These are phyloP conservation scores for Phoxinus phoxinus DNA, from an alignment of 2,113 vertebrate species.

Conservation along the genomic window DNA sequence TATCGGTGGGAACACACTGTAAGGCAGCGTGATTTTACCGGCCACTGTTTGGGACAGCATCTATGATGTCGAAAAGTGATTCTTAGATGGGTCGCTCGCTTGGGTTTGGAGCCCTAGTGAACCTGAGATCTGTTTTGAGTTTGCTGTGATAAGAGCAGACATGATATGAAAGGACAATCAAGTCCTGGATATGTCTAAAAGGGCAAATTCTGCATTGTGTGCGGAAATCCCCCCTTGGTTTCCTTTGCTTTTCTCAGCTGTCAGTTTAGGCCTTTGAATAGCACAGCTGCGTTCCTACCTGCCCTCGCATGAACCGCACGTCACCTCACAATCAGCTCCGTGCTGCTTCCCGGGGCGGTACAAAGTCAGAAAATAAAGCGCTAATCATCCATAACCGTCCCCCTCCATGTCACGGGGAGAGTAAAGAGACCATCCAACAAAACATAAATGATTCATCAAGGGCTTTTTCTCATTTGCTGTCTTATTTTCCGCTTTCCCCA, in stretches of 20 bases:
- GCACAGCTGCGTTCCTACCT: constrained; percentile 38
- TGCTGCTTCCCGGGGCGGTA: constrained; percentile 41
- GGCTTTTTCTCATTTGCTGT: constrained; percentile 22
- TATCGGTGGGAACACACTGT: background rate
- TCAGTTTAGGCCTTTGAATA: background rate
- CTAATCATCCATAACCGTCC: constrained; percentile 45
- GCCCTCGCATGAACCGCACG: constrained; percentile 33
- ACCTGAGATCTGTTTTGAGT: background rate
- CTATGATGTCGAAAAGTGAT: background rate
- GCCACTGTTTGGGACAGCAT: background rate
- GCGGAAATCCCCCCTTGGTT: constrained; percentile 10
- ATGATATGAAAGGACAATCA: background rate
- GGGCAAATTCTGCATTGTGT: background rate
- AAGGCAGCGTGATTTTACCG: background rate
- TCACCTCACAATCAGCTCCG: constrained; percentile 26
- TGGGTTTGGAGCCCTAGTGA: background rate
- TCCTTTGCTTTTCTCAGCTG: constrained; percentile 25
- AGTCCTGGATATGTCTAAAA: background rate
- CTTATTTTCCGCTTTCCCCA: constrained; percentile 3
- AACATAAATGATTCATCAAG: constrained; percentile 58
- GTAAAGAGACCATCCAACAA: constrained; percentile 38
- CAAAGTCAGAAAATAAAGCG: constrained; percentile 41
- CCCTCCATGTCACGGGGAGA: constrained; percentile 23
- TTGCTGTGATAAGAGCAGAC: background rate
- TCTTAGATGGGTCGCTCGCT: background rate